A percentile compares a stretch with the other conserved stretches of the same genome.
phyloP scores from a whole-genome alignment of 2,113 vertebrate genomes.

The Aythya baeri region DNA sequence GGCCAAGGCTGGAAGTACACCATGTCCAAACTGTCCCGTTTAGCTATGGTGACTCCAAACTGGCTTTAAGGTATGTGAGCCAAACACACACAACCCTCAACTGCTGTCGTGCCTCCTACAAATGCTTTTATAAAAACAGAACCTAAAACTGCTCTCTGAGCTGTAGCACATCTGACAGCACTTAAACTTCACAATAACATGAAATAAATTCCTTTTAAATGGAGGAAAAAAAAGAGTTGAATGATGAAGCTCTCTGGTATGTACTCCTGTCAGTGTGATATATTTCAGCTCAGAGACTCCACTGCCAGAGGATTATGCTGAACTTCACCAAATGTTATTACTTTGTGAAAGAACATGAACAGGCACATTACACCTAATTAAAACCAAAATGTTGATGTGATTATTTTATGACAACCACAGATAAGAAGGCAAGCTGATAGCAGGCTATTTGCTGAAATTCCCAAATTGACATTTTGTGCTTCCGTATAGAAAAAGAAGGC shows the following conservation, averaged over 20 bases:
- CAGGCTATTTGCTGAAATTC: constrained; percentile 3
- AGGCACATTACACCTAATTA: not conserved
- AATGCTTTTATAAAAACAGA: not conserved
- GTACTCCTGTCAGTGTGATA: not conserved
- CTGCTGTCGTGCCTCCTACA: not conserved
- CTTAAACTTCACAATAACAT: not conserved
- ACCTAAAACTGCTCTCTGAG: not conserved
- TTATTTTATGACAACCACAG: not conserved
- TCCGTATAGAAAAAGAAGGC: not conserved
- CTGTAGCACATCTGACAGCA: not conserved
- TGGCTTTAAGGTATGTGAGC: not conserved
- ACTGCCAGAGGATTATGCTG: not conserved
- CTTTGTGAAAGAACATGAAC: not conserved
- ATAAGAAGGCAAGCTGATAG: not conserved
- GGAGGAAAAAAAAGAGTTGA: not conserved
- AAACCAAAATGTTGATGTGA: constrained; percentile 8
- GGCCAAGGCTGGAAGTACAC: not conserved
- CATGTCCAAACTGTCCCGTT: not conserved
- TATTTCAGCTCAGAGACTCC: not conserved
- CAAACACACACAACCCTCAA: not conserved
- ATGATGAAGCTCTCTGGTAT: not conserved
- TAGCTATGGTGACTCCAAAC: not conserved
- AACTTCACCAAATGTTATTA: not conserved
- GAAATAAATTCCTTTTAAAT: not conserved
- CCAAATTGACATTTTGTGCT: not conserved